These are phyloP conservation scores for Sinosuthora webbiana DNA, from an alignment of 2,113 vertebrate species.

Conservation along the genomic window DNA sequence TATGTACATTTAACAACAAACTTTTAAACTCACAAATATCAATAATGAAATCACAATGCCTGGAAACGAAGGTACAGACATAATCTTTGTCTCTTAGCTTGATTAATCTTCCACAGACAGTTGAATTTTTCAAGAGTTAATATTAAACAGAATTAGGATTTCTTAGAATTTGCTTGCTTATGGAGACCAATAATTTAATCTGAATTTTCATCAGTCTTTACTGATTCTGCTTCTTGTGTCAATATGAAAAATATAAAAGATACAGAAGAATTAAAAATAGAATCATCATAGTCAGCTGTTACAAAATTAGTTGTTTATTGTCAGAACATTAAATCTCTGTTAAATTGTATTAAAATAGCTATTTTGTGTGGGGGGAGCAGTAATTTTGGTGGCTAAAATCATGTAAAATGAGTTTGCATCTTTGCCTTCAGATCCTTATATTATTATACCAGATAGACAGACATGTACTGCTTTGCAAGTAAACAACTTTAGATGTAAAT, in stretches of 20 bases:
- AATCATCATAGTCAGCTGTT: neutral
- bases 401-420: neutral
- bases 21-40: neutral
- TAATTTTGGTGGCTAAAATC: neutral
- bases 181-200: neutral
- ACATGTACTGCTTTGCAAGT: neutral
- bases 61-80: neutral
- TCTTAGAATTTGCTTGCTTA: neutral
- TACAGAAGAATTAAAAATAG: neutral
- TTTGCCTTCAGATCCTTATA: neutral
- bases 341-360: neutral
- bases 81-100: neutral
- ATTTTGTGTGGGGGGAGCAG: neutral
- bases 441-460: neutral
- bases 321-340: neutral
- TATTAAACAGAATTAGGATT: neutral
- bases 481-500: neutral
- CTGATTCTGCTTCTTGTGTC: neutral
- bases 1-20: neutral
- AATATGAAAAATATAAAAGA: neutral
- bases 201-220: neutral
- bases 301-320: neutral
- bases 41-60: neutral
- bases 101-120: neutral
- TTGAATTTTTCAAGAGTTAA: neutral